Evolutionary conservation across 2,113 vertebrate species (phyloP).

Genomic region (Ctenodactylus gundi): DNA sequence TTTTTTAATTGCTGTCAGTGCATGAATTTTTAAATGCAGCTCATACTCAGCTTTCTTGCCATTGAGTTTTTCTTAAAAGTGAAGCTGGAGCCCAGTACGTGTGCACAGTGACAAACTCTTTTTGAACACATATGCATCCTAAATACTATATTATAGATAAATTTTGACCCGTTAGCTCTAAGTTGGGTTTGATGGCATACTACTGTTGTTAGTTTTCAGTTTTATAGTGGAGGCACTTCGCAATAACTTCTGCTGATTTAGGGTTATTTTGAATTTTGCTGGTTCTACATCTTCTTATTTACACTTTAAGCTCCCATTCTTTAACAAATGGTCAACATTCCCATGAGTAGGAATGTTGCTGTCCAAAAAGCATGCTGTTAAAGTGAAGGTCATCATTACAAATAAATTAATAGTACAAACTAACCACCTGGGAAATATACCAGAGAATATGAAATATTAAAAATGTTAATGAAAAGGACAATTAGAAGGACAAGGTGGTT

Average conservation of each 20-base stretch:
- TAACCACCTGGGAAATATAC: not conserved
- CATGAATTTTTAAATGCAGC: not conserved
- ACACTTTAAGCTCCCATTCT: not conserved
- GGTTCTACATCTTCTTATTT: not conserved
- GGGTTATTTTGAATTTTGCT: not conserved
- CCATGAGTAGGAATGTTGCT: not conserved
- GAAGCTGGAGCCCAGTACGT: not conserved
- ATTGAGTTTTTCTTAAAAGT: not conserved
- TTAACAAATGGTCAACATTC: not conserved
- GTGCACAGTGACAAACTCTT: not conserved
- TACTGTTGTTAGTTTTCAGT: not conserved
- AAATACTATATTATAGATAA: not conserved
- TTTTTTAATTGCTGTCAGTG: not conserved
- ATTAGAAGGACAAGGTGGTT: not conserved
- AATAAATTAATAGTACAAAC: slow-evolving; percentile 4
- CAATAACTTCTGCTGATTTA: not conserved
- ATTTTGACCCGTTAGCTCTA: not conserved
- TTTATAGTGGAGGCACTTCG: not conserved
- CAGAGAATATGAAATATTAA: slow-evolving; percentile 5
- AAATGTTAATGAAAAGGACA: not conserved
- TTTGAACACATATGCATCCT: not conserved
- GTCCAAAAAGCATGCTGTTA: not conserved
- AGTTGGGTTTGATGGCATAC: not conserved
- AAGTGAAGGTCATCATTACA: not conserved
- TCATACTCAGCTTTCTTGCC: not conserved